These are phyloP conservation scores for Drosophila antonietae DNA, from an alignment of 2,888 invertebrate genomes.

Conservation along the genomic window DNA sequence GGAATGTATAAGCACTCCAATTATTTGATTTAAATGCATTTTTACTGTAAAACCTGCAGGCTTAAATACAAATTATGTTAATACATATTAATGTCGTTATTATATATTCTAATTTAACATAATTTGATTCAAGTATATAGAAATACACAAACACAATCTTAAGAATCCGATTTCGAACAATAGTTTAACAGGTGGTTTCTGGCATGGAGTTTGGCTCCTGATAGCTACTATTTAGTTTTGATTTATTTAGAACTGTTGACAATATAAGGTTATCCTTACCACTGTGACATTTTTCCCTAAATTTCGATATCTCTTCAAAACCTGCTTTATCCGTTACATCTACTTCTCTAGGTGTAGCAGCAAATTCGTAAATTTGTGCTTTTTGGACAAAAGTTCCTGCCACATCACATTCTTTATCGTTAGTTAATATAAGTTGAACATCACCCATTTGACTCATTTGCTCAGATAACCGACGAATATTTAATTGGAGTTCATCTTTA, in stretches of 20 bases:
- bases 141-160: slow-evolving; percentile 35
- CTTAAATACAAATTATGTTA: slow-evolving; percentile 53
- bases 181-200: slow-evolving; percentile 83
- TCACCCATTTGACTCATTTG: slow-evolving; percentile 71
- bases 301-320: slow-evolving; percentile 54
- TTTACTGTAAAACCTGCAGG: slow-evolving; percentile 62
- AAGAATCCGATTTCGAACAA: slow-evolving; percentile 40
- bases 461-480: slow-evolving; percentile 83
- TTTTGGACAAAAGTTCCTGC: slow-evolving; percentile 23
- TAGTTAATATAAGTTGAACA: slow-evolving; percentile 57
- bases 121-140: slow-evolving; percentile 66
- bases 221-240: slow-evolving; percentile 57
- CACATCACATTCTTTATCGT: slow-evolving; percentile 34
- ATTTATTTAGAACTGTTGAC: slow-evolving; percentile 46
- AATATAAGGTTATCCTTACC: slow-evolving; percentile 43
- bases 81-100: slow-evolving; percentile 49
- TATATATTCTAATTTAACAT: slow-evolving; percentile 44
- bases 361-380: slow-evolving; percentile 7
- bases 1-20: slow-evolving; percentile 56
- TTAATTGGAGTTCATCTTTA: slow-evolving; percentile 82
- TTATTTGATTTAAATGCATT: slow-evolving; percentile 69
- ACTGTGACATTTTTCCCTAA: slow-evolving; percentile 57
- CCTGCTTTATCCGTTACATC: slow-evolving; percentile 37
- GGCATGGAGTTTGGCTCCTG: slow-evolving; percentile 79
- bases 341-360: slow-evolving; percentile 6